phyloP scores from a whole-genome alignment of 1,140 invertebrate genomes.

The Ceratina australensis region DNA sequence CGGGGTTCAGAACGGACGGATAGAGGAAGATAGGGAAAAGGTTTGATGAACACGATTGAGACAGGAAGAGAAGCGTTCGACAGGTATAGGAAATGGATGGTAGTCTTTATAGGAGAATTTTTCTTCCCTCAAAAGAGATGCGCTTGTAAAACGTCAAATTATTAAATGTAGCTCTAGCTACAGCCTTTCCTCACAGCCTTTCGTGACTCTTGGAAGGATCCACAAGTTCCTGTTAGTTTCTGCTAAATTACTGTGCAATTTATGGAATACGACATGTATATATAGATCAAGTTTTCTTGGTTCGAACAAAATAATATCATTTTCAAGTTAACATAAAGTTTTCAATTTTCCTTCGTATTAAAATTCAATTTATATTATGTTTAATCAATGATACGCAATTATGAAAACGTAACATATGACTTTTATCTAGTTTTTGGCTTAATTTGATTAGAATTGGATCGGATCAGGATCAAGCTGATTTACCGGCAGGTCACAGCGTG shows the following conservation, averaged over 20 bases:
- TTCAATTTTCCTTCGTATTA: too few species aligned
- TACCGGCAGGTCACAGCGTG: background rate
- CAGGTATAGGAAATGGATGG: background rate
- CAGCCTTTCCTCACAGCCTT: constrained; percentile 37
- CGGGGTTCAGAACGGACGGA: background rate
- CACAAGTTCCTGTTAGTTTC: constrained; percentile 12
- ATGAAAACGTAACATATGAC: too few species aligned
- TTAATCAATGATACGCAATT: too few species aligned
- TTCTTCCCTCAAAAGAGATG: constrained; percentile 34
- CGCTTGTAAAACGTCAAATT: constrained; percentile 55
- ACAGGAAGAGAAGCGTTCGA: background rate
- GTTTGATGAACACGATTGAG: background rate
- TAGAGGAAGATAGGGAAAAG: background rate
- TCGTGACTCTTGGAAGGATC: constrained; percentile 30
- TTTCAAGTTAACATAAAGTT: too few species aligned
- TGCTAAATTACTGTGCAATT: too few species aligned
- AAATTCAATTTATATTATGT: too few species aligned
- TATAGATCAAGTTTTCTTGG: too few species aligned
- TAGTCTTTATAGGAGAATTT: background rate
- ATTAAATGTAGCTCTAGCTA: constrained; percentile 38
- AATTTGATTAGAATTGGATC: background rate
- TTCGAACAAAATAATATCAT: too few species aligned
- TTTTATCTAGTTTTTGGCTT: background rate
- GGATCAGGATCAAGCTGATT: background rate
- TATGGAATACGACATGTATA: too few species aligned